Conservation (phyloP, 2,888 invertebrate genomes). For the Lasioglossum malachurum region DNA sequence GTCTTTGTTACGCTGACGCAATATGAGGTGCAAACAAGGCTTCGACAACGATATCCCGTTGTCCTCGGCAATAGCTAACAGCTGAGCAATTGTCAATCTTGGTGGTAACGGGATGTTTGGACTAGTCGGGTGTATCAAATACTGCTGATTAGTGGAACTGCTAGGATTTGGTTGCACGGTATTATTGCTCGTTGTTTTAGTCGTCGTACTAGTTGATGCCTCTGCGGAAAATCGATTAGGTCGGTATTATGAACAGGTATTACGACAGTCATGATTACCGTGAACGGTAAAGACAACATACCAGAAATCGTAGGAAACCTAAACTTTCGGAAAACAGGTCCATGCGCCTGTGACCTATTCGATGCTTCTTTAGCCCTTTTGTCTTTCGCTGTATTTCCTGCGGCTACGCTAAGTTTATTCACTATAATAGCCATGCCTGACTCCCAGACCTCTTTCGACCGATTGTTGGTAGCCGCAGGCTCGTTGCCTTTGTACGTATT, state of each 20-base stretch:
- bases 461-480: conserved; percentile 70
- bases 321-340: conserved; percentile 76
- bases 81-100: conserved; percentile 87
- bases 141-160: conserved; percentile 83
- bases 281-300: conserved; percentile 28
- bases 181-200: conserved; percentile 65
- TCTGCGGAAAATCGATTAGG: conserved; percentile 58
- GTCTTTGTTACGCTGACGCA: conserved; percentile 81
- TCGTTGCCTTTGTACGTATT: conserved; percentile 80
- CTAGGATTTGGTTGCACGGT: conserved; percentile 81
- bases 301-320: conserved; percentile 73
- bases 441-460: conserved; percentile 84
- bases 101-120: conserved; percentile 86
- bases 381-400: conserved; percentile 95
- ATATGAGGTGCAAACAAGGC: conserved; percentile 84
- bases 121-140: conserved; percentile 84
- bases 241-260: too few species aligned
- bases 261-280: background rate
- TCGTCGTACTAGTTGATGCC: conserved; percentile 67
- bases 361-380: conserved; percentile 94
- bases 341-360: conserved; percentile 85
- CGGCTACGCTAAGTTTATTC: conserved; percentile 91
- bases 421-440: conserved; percentile 86
- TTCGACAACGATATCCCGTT: conserved; percentile 86
- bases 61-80: conserved; percentile 86